Percentiles rank a stretch among this genome's conserved stretches.
Evolutionary conservation across 2,113 vertebrate species (phyloP).

Genomic region (Nothoprocta pentlandii): DNA sequence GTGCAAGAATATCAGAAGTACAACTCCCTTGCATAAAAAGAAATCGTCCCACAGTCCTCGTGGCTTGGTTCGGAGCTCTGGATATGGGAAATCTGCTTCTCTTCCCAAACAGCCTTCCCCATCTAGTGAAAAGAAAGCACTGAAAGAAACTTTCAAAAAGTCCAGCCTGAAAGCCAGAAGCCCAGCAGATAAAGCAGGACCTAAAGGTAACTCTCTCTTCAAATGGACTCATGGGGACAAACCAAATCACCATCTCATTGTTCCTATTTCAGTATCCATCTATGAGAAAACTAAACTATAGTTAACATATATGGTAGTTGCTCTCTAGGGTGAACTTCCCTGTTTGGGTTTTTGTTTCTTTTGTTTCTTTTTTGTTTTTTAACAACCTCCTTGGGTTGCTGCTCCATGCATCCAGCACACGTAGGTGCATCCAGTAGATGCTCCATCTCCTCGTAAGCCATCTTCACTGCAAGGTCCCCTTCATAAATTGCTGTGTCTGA

Average conservation of each 20-base stretch:
- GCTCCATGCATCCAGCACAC: not conserved
- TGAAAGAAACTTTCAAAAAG: slow-evolving; percentile 70
- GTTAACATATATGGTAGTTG: not conserved
- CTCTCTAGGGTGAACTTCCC: not conserved
- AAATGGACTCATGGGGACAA: too few relatives aligned
- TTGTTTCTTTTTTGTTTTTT: not conserved
- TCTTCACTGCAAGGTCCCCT: not conserved
- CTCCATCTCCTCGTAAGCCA: not conserved
- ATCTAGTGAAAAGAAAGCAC: slow-evolving; percentile 71
- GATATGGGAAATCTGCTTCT: slow-evolving; percentile 76
- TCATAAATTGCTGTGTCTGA: not conserved
- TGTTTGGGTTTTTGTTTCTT: not conserved
- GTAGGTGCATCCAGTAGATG: not conserved
- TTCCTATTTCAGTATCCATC: not conserved
- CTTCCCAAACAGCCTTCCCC: slow-evolving; percentile 64
- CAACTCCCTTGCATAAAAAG: slow-evolving; percentile 68
- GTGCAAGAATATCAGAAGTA: slow-evolving; percentile 69
- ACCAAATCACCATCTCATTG: too few relatives aligned
- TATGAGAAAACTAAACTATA: not conserved
- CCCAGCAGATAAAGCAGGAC: slow-evolving; percentile 64
- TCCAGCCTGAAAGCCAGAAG: slow-evolving; percentile 60
- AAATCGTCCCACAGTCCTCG: slow-evolving; percentile 64
- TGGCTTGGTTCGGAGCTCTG: slow-evolving; percentile 77
- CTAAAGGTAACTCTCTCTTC: slow-evolving; percentile 76
- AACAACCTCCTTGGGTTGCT: not conserved